Base-by-base conservation (phyloP, 2,797 vertebrate genomes). In the Taenioides sp. region DNA sequence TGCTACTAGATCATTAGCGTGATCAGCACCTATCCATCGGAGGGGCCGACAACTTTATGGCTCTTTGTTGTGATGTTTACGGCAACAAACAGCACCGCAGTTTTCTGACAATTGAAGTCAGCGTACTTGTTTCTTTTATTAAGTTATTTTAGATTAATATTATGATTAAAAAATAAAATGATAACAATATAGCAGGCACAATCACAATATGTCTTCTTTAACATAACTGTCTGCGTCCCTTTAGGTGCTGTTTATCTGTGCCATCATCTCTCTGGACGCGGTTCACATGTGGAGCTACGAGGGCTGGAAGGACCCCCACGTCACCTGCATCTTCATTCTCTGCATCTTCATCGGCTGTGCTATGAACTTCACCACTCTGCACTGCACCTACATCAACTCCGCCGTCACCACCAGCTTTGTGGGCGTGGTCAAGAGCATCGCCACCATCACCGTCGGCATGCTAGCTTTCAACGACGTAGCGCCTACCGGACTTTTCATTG, bases 341-440 rank as follows among this genome's bases (percentile, higher is more conserved):
- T 97, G 96, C 65, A 77, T 97, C 78, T 63, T 97, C 75, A 96
- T 99, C 68, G 98, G 97, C 88, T 98, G 97, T 17, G 96, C 97
- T 86, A 99, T 99, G 97, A 98, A 98, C 92, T 99, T 99, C 91
- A 99, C 98, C 86, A 99, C 97, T 3, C 92, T 99, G 58, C 97
- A 99, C 86, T 99, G 98, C 86, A 99, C 98, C 77, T 99, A 98
- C 89, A 96, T 99, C 91, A 99, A 99, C 94, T 99, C 98, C 0
- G 98, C 98, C 0, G 97, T 99, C 89, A 99, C 98, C 90, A 99
- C 98, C 84, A 99, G 98, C 92, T 99, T 99, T 0, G 97, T 99
- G 1, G 97, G 98, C 11, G 98, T 99, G 83, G 96, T 98, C 77
- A 99, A 99, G 89, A 98, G 97, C 92, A 96, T 98, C 28, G 97